Conservation (phyloP, 2,888 invertebrate species). For the Agriopis aurantiaria region DNA sequence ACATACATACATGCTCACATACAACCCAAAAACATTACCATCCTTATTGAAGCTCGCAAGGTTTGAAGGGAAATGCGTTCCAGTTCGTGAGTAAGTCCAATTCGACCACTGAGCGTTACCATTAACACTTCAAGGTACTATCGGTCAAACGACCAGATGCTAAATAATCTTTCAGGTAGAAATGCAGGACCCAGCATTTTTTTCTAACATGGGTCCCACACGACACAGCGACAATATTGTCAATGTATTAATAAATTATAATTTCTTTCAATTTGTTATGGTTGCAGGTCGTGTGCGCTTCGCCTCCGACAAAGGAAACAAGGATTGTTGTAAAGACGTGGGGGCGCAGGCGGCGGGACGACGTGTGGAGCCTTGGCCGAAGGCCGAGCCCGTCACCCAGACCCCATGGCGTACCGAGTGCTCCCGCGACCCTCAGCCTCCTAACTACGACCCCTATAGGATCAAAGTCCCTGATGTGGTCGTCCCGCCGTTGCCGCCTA, state of each 20-base stretch:
- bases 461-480: conserved; percentile 75
- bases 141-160: no score
- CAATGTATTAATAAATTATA: background rate
- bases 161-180: no score
- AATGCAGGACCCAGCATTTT: no score
- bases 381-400: conserved; percentile 54
- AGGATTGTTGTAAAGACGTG: background rate
- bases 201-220: no score
- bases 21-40: no score
- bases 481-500: conserved; percentile 73
- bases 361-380: conserved; percentile 72
- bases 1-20: no score
- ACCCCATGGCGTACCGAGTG: conserved; percentile 64
- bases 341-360: conserved; percentile 63
- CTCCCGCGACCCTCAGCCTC: conserved; percentile 66
- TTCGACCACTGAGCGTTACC: no score
- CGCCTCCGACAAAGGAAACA: conserved; percentile 58
- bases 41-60: no score
- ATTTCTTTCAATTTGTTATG: no score
- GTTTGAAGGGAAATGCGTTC: no score
- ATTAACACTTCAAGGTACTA: no score
- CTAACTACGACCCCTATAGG: conserved; percentile 77
- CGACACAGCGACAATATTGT: background rate
- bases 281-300: conserved; percentile 58
- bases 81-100: no score